Conservation (phyloP, 2,888 invertebrate species). For the Euproctis similis region DNA sequence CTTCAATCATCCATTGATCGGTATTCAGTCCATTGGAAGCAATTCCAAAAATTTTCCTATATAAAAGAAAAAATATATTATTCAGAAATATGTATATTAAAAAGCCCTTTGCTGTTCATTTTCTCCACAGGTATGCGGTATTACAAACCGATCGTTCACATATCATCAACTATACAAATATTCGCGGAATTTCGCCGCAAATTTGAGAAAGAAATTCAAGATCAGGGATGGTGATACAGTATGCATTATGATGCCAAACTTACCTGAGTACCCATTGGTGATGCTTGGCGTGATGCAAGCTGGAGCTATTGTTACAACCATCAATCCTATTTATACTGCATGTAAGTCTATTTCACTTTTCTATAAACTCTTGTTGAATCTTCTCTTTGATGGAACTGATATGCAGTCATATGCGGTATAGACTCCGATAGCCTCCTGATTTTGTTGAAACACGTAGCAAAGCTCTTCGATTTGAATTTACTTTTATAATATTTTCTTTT, state of each 20-base stretch:
- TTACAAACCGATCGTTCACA: conserved; percentile 80
- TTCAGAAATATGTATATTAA: not conserved
- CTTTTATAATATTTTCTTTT: too few relatives aligned
- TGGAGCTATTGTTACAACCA: conserved; percentile 79
- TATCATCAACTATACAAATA: conserved; percentile 77
- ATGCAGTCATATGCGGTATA: too few relatives aligned
- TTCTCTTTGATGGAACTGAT: too few relatives aligned
- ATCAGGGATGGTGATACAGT: conserved; percentile 78
- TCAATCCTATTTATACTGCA: conserved; percentile 82
- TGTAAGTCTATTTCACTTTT: conserved; percentile 61
- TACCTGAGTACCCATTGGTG: conserved; percentile 80
- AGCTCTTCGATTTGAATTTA: too few relatives aligned
- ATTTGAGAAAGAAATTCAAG: conserved; percentile 77
- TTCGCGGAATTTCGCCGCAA: conserved; percentile 77
- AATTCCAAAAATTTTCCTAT: too few relatives aligned
- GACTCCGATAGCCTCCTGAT: too few relatives aligned
- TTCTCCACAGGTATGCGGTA: conserved; percentile 78
- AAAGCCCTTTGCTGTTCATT: not conserved
- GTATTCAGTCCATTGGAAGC: too few relatives aligned
- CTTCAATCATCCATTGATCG: too few relatives aligned
- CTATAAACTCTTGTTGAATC: too few relatives aligned
- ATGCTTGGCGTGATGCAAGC: conserved; percentile 79
- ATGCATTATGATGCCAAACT: conserved; percentile 80
- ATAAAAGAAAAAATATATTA: not conserved
- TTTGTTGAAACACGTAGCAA: too few relatives aligned